Conservation (phyloP, 2,113 vertebrate species). For the Rousettus leschenaultii region DNA sequence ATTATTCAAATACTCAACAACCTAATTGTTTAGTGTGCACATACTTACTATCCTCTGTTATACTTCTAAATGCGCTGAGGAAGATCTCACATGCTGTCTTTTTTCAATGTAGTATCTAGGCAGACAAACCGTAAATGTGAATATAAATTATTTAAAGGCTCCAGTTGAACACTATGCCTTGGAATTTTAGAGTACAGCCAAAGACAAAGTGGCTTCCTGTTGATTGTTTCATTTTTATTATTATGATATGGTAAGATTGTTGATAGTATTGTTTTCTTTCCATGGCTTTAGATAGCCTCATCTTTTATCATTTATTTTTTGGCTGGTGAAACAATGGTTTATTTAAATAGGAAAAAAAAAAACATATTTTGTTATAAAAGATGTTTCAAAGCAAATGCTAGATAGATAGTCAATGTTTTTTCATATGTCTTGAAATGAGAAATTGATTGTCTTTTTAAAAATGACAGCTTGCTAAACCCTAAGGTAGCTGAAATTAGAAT, state of each 20-base stretch:
- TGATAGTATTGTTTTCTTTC: background rate
- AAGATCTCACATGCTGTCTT: background rate
- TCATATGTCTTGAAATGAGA: conserved; percentile 78
- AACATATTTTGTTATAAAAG: conserved; percentile 50
- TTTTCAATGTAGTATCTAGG: background rate
- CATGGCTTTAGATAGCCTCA: background rate
- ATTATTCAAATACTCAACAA: background rate
- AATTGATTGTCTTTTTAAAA: conserved; percentile 79
- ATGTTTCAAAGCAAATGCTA: conserved; percentile 52
- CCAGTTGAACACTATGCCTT: background rate
- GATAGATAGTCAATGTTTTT: conserved; percentile 65
- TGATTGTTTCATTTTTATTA: conserved; percentile 15
- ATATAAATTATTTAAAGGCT: conserved; percentile 28
- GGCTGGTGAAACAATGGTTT: background rate
- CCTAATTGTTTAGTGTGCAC: background rate
- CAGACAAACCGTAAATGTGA: background rate
- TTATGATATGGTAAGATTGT: background rate
- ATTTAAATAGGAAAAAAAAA: conserved; percentile 61
- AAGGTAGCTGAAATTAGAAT: conserved; percentile 82
- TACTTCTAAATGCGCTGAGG: background rate
- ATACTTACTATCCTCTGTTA: background rate
- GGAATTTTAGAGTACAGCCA: background rate
- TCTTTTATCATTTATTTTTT: background rate
- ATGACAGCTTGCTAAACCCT: conserved; percentile 76
- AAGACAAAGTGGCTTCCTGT: background rate